Evolutionary conservation across 2,888 invertebrate genomes (phyloP).

Genomic region (Lumbricus terrestris): DNA sequence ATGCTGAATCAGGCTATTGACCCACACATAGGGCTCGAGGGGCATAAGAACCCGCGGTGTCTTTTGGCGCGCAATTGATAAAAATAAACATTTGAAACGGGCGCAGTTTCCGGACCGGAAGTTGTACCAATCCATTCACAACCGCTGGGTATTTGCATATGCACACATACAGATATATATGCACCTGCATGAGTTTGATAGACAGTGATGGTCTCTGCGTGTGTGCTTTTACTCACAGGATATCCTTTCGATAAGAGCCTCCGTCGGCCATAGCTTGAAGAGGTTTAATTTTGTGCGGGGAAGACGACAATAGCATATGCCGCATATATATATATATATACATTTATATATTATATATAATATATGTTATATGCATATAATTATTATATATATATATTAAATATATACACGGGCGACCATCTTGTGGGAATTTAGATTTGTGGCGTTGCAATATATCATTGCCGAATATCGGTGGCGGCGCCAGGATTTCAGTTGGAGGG

Average conservation of each 20-base stretch:
- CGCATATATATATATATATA: background rate
- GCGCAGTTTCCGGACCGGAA: background rate
- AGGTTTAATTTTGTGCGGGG: background rate
- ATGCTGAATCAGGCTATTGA: background rate
- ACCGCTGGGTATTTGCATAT: background rate
- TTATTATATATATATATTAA: background rate
- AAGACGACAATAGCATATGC: background rate
- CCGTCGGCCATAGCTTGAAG: background rate
- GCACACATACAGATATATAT: background rate
- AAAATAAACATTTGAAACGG: slow-evolving; percentile 3
- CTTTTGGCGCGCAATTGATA: background rate
- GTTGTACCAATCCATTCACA: background rate
- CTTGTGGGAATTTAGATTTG: background rate
- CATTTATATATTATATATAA: background rate
- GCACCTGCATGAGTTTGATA: background rate
- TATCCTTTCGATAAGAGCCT: slow-evolving; percentile 3
- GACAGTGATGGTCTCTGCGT: background rate
- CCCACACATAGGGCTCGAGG: background rate
- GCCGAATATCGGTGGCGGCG: background rate
- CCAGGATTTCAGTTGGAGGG: too few species aligned
- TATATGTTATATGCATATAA: background rate
- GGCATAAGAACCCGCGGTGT: background rate
- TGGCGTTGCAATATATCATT: background rate
- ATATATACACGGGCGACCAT: too few species aligned
- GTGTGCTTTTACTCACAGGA: slow-evolving; percentile 3